Evolutionary conservation across 1,140 invertebrate species (phyloP), one percentile per base, ranked within the genome.

Genomic region (Bursaphelenchus mucronatus): DNA sequence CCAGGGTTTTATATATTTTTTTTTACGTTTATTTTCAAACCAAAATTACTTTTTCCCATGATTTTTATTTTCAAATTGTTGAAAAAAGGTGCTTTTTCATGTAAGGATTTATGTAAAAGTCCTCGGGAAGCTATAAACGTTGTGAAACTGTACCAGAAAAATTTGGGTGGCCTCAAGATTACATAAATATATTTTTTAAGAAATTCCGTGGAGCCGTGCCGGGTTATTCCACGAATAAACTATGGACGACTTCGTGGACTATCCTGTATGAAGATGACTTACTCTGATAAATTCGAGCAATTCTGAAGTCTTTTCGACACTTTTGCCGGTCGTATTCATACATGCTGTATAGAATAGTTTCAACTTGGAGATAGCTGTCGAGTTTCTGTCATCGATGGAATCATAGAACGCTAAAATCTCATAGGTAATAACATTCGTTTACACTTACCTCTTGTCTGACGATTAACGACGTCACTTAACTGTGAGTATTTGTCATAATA

Each of bases 331-430:
- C 40, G 57, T 58, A 56, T 73, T 63, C 70, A 72, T 72, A 46
- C 70, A 72, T 39, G 64, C 61, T 8, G 53, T 39, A 52, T 72
- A 72, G 70, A 73, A 67, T 19, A 59, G 44, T 41, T 64, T 66
- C 19, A 72, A 41, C 13, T 64, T 71, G 49, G 50, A 63, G 30
- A 72, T 73, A 8, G 70, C 52, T 30, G 55, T 57, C 4, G 70
- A 72, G 4, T 49, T 51, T 49, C 44, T 43, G 17, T 15, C n/a
- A 10, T 9, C 11, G 13, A 39, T 17, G 2, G 17, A 44, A 15
- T 66, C 64, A 49, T 66, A 66, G 10, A 66, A 49, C 15, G 56
- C 64, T 66, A 68, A 64, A 43, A 64, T 30, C 8, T 54, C 13
- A 3, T 10, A 15, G 17, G 3, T 59, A 21, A 50, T 59, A 4